Conservation (phyloP, 1,140 invertebrate genomes). For the Drosophila tristis region DNA sequence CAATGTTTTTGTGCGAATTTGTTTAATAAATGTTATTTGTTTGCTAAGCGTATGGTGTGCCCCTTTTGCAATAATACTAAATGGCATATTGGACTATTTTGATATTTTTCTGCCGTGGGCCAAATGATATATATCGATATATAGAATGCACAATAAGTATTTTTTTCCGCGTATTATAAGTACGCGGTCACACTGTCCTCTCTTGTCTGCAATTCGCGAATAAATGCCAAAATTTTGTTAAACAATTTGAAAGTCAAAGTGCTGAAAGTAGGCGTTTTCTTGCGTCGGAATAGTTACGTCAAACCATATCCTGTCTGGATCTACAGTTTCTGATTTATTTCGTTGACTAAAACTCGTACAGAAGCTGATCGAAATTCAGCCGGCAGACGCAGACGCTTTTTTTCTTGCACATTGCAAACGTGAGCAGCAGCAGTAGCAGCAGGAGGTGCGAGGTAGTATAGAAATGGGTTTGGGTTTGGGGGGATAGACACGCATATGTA, state of each 20-base stretch:
- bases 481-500: slow-evolving; percentile 23
- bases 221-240: slow-evolving; percentile 23
- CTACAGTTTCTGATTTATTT: not conserved
- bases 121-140: not conserved
- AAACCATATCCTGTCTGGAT: not conserved
- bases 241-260: not conserved
- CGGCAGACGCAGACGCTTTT: slow-evolving; percentile 67
- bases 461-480: slow-evolving; percentile 38
- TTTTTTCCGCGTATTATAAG: too few relatives aligned
- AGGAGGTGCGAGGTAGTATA: too few relatives aligned
- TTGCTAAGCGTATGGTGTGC: slow-evolving; percentile 20
- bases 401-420: slow-evolving; percentile 56
- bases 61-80: slow-evolving; percentile 6
- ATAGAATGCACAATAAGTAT: too few relatives aligned
- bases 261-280: slow-evolving; percentile 2
- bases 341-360: too few relatives aligned
- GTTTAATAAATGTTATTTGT: slow-evolving; percentile 36
- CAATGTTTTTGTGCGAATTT: slow-evolving; percentile 60
- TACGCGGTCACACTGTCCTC: not conserved
- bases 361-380: slow-evolving; percentile 9
- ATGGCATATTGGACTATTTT: not conserved
- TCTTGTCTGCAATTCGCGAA: slow-evolving; percentile 11
- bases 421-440: slow-evolving; percentile 24
- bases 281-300: too few relatives aligned
- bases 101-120: not conserved